A percentile compares a stretch with the other conserved stretches of the same genome.
Evolutionary conservation across 2,888 invertebrate species (phyloP).

Genomic region (Caenorhabditis auriculariae): DNA sequence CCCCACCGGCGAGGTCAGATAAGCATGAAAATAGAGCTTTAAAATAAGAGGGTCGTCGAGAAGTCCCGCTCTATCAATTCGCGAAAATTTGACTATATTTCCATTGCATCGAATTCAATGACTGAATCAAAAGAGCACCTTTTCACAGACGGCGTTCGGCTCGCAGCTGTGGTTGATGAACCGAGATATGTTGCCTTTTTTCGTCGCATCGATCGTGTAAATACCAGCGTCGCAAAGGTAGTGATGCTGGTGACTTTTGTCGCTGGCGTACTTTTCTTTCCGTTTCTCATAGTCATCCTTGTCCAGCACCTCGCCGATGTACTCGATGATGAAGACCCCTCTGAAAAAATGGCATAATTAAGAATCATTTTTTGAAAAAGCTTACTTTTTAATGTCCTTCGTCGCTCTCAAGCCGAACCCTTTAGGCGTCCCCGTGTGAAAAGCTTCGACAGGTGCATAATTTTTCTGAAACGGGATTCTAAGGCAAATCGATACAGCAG

Average conservation of each 20-base stretch:
- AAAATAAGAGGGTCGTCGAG: too few relatives aligned
- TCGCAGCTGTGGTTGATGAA: constrained; percentile 99
- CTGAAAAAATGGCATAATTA: constrained; percentile 67
- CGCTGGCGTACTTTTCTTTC: constrained; percentile 25
- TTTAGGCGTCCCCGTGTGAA: constrained; percentile 80
- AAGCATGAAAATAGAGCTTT: too few relatives aligned
- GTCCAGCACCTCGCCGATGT: constrained; percentile 86
- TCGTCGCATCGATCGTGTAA: constrained; percentile 91
- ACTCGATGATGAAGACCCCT: constrained; percentile 94
- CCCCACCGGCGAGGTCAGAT: too few relatives aligned
- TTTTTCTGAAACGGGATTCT: constrained; percentile 67
- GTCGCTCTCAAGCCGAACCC: constrained; percentile 87
- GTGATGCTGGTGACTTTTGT: constrained; percentile 84
- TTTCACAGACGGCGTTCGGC: constrained; percentile 97
- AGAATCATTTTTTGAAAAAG: constrained; percentile 4
- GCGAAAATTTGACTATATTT: background rate
- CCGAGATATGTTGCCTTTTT: constrained; percentile 90
- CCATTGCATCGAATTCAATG: background rate
- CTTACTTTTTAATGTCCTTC: constrained; percentile 76
- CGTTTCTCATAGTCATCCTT: constrained; percentile 29
- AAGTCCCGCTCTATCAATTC: too few relatives aligned
- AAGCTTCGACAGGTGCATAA: constrained; percentile 79
- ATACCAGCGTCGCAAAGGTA: constrained; percentile 94
- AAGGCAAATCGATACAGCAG: background rate
- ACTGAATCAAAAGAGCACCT: constrained; percentile 68